Percentiles rank a stretch among this genome's conserved stretches.
Evolutionary conservation across 2,888 invertebrate genomes (phyloP).

Genomic region (Drosophila picticornis): DNA sequence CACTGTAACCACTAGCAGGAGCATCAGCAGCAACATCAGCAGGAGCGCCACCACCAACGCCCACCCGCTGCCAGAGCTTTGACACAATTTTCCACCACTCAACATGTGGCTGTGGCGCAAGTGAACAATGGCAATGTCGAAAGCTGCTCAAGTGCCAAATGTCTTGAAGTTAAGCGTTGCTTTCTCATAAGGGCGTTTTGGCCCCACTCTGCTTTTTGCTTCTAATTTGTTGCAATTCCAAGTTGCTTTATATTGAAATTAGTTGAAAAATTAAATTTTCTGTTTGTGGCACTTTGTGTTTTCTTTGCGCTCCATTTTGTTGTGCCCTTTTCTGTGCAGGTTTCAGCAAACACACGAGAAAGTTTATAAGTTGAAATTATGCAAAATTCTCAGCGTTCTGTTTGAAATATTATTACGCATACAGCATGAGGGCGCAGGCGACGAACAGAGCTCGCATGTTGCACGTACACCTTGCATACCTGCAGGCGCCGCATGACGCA

Average conservation of each 20-base stretch:
- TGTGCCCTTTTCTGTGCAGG: constrained; percentile 46
- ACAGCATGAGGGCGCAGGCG: constrained; percentile 57
- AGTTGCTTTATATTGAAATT: constrained; percentile 68
- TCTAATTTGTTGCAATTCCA: constrained; percentile 71
- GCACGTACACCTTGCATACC: constrained; percentile 60
- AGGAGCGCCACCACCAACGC: constrained; percentile 10
- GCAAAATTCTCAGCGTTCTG: constrained; percentile 62
- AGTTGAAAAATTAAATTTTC: constrained; percentile 70
- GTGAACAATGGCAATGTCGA: constrained; percentile 62
- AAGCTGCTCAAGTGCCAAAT: constrained; percentile 70
- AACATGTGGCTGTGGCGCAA: constrained; percentile 69
- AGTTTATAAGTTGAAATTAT: constrained; percentile 76
- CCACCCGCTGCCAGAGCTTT: constrained; percentile 56
- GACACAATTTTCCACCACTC: constrained; percentile 77
- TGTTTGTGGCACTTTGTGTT: constrained; percentile 49
- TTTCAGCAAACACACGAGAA: constrained; percentile 28
- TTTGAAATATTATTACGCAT: constrained; percentile 72
- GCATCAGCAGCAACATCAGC: constrained; percentile 4
- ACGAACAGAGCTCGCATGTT: constrained; percentile 32
- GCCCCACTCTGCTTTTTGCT: not conserved
- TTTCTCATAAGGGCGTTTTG: constrained; percentile 7
- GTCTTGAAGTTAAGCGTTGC: constrained; percentile 52
- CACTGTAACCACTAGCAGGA: constrained; percentile 27
- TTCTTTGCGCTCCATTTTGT: constrained; percentile 30
- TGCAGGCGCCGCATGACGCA: constrained; percentile 58